Conservation (phyloP, 2,797 vertebrate genomes). For the Meriones psammophilus region DNA sequence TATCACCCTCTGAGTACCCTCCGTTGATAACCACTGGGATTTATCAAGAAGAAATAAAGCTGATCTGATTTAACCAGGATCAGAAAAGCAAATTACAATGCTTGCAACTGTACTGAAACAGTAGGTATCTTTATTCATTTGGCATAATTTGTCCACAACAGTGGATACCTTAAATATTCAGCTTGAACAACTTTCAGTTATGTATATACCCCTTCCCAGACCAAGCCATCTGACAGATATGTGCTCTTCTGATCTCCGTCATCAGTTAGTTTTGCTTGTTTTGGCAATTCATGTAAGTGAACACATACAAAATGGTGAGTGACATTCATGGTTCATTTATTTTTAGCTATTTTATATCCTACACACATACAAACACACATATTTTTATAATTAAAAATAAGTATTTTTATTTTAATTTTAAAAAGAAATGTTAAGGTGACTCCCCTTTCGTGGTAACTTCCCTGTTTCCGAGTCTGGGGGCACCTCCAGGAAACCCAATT, state of each 20-base stretch:
- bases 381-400: neutral
- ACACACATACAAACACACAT: neutral
- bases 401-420: neutral
- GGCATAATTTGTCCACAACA: neutral
- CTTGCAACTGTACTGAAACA: neutral
- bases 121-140: neutral
- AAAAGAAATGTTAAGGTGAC: neutral
- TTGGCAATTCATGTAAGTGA: neutral
- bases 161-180: neutral
- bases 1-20: neutral
- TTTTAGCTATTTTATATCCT: neutral
- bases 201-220: neutral
- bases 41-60: neutral
- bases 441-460: neutral
- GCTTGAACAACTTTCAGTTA: slow-evolving; percentile 11
- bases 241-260: neutral
- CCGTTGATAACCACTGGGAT: neutral
- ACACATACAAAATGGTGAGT: neutral
- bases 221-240: neutral
- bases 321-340: neutral
- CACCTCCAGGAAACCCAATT: neutral
- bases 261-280: neutral
- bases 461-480: neutral
- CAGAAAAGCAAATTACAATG: neutral
- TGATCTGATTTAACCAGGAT: neutral